Conservation (phyloP, 2,113 vertebrate species). For the Corythornis madagascariensis region DNA sequence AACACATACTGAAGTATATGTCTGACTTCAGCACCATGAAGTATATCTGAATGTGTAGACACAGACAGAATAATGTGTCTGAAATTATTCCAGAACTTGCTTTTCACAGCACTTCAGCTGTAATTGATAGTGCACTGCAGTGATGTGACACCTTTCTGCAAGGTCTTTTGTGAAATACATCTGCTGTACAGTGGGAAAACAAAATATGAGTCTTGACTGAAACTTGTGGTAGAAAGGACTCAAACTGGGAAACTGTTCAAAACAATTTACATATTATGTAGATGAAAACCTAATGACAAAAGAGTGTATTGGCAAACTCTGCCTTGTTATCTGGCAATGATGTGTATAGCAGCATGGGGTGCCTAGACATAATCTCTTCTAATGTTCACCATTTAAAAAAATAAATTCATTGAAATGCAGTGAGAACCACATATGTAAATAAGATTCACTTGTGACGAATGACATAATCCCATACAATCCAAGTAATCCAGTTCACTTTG, state of each 20-base stretch:
- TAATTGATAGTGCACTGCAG: not conserved
- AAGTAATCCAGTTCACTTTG: constrained; percentile 51
- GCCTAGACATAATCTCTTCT: constrained; percentile 63
- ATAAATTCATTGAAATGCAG: constrained; percentile 42
- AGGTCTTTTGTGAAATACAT: constrained; percentile 68
- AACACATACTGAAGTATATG: not conserved
- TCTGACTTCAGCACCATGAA: not conserved
- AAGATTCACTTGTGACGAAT: constrained; percentile 40
- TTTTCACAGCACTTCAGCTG: constrained; percentile 45
- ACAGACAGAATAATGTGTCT: not conserved
- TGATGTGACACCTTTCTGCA: constrained; percentile 50
- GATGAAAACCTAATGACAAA: constrained; percentile 76
- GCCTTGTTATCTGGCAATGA: constrained; percentile 63
- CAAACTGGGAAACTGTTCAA: constrained; percentile 66
- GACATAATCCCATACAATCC: not conserved
- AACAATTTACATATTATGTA: constrained; percentile 75
- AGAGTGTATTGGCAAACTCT: constrained; percentile 69
- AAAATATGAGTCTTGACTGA: constrained; percentile 68
- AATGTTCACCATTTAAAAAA: constrained; percentile 70
- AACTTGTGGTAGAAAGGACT: constrained; percentile 57
- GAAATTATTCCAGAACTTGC: constrained; percentile 45
- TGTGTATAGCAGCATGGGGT: constrained; percentile 49
- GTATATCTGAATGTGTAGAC: not conserved
- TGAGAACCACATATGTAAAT: constrained; percentile 37
- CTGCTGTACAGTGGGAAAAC: constrained; percentile 59